Percentiles rank a stretch among this genome's conserved stretches.
Evolutionary conservation across 1,140 invertebrate genomes (phyloP).

Genomic region (Pollicipes pollicipes): DNA sequence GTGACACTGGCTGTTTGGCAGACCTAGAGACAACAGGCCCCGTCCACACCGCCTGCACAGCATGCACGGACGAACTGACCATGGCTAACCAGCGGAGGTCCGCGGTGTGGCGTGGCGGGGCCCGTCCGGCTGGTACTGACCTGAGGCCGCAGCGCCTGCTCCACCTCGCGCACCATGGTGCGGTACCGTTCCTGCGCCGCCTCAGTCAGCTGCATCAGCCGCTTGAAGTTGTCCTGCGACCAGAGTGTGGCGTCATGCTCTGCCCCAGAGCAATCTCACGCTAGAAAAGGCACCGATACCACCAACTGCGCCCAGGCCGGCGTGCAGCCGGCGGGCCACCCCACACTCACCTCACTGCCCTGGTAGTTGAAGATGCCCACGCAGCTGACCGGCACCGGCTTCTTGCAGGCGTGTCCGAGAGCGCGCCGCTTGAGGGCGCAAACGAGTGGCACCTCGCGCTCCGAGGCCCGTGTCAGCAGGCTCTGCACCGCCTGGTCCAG

Average conservation of each 20-base stretch:
- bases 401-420: slow-evolving; percentile 34
- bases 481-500: slow-evolving; percentile 31
- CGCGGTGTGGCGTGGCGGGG: no score
- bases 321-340: no score
- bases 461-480: slow-evolving; percentile 28
- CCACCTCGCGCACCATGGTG: slow-evolving; percentile 5
- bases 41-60: no score
- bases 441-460: slow-evolving; percentile 32
- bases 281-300: no score
- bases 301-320: no score
- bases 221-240: slow-evolving; percentile 4
- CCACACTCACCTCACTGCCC: slow-evolving; percentile 33
- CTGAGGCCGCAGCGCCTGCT: background rate
- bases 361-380: slow-evolving; percentile 38
- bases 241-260: background rate
- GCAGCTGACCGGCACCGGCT: slow-evolving; percentile 35
- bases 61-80: no score
- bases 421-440: slow-evolving; percentile 33
- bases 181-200: slow-evolving; percentile 13
- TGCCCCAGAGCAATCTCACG: no score
- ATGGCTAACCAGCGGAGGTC: no score
- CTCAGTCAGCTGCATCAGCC: slow-evolving; percentile 12
- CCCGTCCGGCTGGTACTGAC: no score
- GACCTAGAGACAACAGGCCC: no score
- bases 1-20: no score